These are phyloP conservation scores for Chloroclystis v-ata DNA, from an alignment of 2,888 invertebrate species.

Conservation along the genomic window DNA sequence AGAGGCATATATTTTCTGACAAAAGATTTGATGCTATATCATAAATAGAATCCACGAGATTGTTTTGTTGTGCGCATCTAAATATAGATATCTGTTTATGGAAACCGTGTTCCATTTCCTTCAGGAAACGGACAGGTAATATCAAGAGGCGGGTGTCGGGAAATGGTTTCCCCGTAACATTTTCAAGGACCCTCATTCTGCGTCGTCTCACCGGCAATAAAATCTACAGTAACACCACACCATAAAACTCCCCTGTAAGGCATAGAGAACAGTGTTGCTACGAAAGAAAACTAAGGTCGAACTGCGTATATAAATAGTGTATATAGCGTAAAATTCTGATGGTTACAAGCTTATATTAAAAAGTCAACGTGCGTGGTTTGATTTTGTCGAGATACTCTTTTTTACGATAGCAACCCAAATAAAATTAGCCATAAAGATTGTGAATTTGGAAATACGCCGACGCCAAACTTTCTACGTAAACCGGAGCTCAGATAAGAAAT, in stretches of 20 bases:
- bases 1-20: slow-evolving; percentile 43
- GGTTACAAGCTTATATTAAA: slow-evolving; percentile 19
- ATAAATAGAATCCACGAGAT: slow-evolving; percentile 40
- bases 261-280: slow-evolving; percentile 34
- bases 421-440: slow-evolving; percentile 39
- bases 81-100: slow-evolving; percentile 30
- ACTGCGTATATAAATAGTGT: slow-evolving; percentile 36
- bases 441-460: slow-evolving; percentile 33
- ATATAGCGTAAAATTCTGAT: slow-evolving; percentile 17
- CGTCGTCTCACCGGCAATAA: slow-evolving; percentile 54
- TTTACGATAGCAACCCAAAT: slow-evolving; percentile 39
- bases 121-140: slow-evolving; percentile 38
- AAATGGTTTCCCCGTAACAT: slow-evolving; percentile 49
- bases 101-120: slow-evolving; percentile 35
- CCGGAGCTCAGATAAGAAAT: slow-evolving; percentile 24
- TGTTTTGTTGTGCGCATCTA: slow-evolving; percentile 31
- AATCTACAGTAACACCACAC: slow-evolving; percentile 56
- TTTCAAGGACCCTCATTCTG: slow-evolving; percentile 50
- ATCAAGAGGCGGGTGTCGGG: slow-evolving; percentile 41
- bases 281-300: slow-evolving; percentile 22
- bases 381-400: slow-evolving; percentile 27
- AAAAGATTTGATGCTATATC: slow-evolving; percentile 51
- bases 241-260: slow-evolving; percentile 59
- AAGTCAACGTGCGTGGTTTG: slow-evolving; percentile 30
- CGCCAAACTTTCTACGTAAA: slow-evolving; percentile 25